Evolutionary conservation across 2,113 vertebrate species (phyloP).

Genomic region (Centropus unirufus): DNA sequence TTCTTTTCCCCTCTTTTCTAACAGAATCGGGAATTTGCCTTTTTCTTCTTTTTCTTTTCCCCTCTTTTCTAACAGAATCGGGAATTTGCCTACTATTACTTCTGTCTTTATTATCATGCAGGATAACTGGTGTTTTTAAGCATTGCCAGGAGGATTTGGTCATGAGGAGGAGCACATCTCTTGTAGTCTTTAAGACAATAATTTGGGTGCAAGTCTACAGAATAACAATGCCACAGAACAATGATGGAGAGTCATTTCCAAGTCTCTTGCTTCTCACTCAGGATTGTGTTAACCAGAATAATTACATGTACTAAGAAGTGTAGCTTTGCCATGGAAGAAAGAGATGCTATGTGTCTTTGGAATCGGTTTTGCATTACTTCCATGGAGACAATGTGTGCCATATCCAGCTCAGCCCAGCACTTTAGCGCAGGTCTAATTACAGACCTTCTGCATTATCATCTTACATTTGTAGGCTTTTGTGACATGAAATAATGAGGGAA

Average conservation of each 20-base stretch:
- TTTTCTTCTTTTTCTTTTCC: not conserved
- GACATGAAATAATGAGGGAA: constrained; percentile 44
- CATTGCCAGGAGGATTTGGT: not conserved
- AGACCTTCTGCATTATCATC: not conserved
- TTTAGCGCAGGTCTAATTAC: constrained; percentile 28
- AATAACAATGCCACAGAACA: not conserved
- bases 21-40: not conserved
- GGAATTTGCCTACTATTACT: not conserved
- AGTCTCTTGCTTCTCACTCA: not conserved
- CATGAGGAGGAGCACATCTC: not conserved
- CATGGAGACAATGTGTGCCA: not conserved
- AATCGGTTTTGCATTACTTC: not conserved
- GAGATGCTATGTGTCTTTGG: not conserved
- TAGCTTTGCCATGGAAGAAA: not conserved
- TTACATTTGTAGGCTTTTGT: constrained; percentile 36
- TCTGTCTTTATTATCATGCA: not conserved
- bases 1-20: not conserved
- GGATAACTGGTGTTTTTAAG: not conserved
- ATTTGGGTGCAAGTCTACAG: not conserved
- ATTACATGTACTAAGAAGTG: not conserved
- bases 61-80: too few relatives aligned
- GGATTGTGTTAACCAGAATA: not conserved
- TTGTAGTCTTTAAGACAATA: not conserved
- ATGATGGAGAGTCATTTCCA: not conserved
- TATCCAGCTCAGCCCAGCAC: not conserved